A percentile compares a stretch with the other conserved stretches of the same genome.
phyloP scores from a whole-genome alignment of 2,113 vertebrate genomes.

The Ceuthmochares aereus region DNA sequence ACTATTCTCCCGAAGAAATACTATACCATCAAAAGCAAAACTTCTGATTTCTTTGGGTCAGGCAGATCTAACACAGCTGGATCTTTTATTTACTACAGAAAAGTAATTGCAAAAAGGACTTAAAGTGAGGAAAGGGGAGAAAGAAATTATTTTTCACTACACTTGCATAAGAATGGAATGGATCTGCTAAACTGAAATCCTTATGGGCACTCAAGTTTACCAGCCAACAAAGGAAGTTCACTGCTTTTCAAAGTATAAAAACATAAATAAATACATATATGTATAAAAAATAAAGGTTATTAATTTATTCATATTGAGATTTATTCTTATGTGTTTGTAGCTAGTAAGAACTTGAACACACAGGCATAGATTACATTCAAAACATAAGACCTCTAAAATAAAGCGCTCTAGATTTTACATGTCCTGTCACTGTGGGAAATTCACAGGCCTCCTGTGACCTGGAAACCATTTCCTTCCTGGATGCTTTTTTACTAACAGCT shows the following conservation, averaged over 20 bases:
- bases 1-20: not conserved
- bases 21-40: not conserved
- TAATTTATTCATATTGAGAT: not conserved
- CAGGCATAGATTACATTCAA: not conserved
- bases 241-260: not conserved
- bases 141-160: not conserved
- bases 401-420: not conserved
- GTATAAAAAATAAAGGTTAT: not conserved
- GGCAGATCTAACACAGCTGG: not conserved
- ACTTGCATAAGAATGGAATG: not conserved
- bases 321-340: not conserved
- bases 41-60: not conserved
- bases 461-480: not conserved
- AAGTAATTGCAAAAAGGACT: not conserved
- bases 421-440: not conserved
- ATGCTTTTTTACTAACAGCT: not conserved
- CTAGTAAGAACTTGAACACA: not conserved
- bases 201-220: not conserved
- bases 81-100: not conserved
- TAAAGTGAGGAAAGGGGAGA: not conserved
- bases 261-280: not conserved
- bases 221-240: not conserved
- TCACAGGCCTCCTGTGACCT: not conserved
- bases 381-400: not conserved
- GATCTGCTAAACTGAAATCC: not conserved